Evolutionary conservation across 2,113 vertebrate species (phyloP).

Genomic region (Pimephales promelas): DNA sequence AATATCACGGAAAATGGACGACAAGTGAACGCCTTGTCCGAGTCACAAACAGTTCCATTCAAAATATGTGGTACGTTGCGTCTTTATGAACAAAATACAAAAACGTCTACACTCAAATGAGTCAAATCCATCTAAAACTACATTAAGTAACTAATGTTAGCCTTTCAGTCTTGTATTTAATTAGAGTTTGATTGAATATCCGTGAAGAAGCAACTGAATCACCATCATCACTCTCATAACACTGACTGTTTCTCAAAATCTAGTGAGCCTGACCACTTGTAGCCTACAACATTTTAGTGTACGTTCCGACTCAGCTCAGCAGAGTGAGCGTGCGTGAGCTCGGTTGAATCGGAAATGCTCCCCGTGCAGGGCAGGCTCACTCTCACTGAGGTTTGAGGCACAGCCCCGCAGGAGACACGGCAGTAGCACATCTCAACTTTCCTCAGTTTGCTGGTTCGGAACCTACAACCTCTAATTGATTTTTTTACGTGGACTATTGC

Average conservation of each 20-base stretch:
- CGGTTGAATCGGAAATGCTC: conserved; percentile 7
- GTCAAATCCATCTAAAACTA: neutral
- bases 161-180: no score
- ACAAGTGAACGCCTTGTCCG: neutral
- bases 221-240: neutral
- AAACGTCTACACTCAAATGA: neutral
- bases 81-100: neutral
- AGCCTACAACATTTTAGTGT: neutral
- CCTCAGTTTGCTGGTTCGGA: neutral
- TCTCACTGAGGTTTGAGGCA: neutral
- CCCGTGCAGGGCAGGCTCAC: conserved; percentile 13
- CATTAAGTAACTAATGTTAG: no score
- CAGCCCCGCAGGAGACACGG: conserved; percentile 20
- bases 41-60: neutral
- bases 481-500: neutral
- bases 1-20: neutral
- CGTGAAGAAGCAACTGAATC: neutral
- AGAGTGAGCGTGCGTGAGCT: neutral
- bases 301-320: neutral
- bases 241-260: neutral
- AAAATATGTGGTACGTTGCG: neutral
- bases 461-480: neutral
- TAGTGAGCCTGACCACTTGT: neutral
- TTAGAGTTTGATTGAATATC: neutral
- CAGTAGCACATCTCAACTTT: conserved; percentile 22